Percentiles rank a stretch among this genome's conserved stretches.
Evolutionary conservation across 2,888 invertebrate genomes (phyloP).

Genomic region (Clistopyga incitator): DNA sequence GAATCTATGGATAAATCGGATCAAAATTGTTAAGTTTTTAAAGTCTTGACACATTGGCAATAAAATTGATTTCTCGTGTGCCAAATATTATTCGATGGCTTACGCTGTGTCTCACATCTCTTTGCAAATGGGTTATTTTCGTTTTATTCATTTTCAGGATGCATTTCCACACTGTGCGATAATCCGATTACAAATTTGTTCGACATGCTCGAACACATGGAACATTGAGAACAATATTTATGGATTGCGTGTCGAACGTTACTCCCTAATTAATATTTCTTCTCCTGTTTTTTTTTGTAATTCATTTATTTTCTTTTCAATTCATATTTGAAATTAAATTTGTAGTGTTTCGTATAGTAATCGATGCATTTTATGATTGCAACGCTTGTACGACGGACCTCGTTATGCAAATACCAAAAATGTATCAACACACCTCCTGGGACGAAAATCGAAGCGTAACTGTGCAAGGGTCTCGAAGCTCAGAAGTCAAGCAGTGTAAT

Average conservation of each 20-base stretch:
- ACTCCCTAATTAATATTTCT: background rate
- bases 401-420: slow-evolving; percentile 58
- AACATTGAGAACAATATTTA: too few species aligned
- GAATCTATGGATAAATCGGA: too few species aligned
- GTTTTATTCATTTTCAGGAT: too few species aligned
- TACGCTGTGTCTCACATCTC: too few species aligned
- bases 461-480: background rate
- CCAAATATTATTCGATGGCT: too few species aligned
- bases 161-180: too few species aligned
- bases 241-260: background rate
- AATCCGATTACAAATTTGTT: too few species aligned
- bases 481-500: slow-evolving; percentile 6
- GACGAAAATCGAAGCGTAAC: slow-evolving; percentile 21
- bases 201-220: too few species aligned
- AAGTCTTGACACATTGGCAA: too few species aligned
- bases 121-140: too few species aligned
- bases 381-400: slow-evolving; percentile 35
- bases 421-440: slow-evolving; percentile 9
- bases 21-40: too few species aligned
- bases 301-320: background rate
- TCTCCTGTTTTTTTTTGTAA: too few species aligned
- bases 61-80: background rate
- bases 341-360: background rate
- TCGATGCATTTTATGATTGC: background rate
- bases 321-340: background rate